Conservation (phyloP, 2,797 vertebrate genomes). For the Ptychadena robeensis region DNA sequence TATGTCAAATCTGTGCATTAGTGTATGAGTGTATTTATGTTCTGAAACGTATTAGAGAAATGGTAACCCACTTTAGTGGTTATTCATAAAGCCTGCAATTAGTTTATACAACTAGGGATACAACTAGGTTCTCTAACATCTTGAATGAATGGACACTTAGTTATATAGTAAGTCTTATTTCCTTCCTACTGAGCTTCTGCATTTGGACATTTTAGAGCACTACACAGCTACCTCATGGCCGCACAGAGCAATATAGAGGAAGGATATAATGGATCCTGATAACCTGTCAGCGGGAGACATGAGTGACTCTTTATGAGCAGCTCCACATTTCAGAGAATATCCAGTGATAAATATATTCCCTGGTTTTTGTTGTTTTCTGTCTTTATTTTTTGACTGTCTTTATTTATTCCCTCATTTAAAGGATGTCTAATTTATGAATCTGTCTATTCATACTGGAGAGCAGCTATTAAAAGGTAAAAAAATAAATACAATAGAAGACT, state of each 20-base stretch:
- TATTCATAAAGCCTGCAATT: constrained; percentile 41
- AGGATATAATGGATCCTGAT: not conserved
- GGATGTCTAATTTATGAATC: too few species aligned
- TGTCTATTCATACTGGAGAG: too few species aligned
- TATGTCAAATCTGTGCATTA: constrained; percentile 26
- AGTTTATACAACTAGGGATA: not conserved
- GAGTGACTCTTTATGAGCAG: not conserved
- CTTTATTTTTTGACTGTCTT: not conserved
- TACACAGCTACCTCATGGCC: not conserved
- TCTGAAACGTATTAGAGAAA: constrained; percentile 17
- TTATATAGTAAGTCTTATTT: not conserved
- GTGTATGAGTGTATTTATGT: constrained; percentile 16
- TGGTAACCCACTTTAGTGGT: not conserved
- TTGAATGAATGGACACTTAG: not conserved
- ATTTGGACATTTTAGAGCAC: not conserved
- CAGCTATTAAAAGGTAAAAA: too few species aligned
- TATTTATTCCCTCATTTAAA: not conserved
- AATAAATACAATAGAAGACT: too few species aligned
- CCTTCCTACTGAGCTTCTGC: not conserved
- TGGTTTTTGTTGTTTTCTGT: not conserved
- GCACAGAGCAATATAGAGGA: not conserved
- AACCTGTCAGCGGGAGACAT: not conserved
- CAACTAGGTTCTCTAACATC: not conserved
- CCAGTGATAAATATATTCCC: not conserved
- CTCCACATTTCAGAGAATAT: not conserved